Evolutionary conservation across 2,113 vertebrate genomes (phyloP), one percentile per base, ranked within the genome.

Genomic region (Myiopsitta monachus): DNA sequence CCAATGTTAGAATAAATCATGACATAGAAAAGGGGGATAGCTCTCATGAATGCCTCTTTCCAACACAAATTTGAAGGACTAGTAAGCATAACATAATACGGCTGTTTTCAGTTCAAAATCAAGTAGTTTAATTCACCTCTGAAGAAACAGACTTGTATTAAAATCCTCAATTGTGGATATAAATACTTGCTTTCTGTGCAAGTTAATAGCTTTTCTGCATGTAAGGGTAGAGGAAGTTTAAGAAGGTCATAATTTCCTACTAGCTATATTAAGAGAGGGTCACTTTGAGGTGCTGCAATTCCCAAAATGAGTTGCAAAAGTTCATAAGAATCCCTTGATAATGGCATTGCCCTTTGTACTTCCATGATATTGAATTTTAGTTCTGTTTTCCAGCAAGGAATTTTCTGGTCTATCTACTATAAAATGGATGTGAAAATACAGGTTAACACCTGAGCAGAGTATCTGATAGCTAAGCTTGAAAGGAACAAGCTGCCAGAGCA

Each of bases 151-250:
- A 49, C 18, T 14, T 81, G 8, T 63, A 55, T 74, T 85, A 86
- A 81, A 94, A 88, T 69, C 52, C 49, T 84, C 49, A 63, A 4
- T n/a, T 74, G 17, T 59, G 63, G 24, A 69, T 80, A 87, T 80
- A 88, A 93, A 92, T 81, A 64, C 31, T 81, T 90, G 31, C 18
- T 63, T 88, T 91, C 72, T 77, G 33, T 36, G 39, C 27, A 91
- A 85, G 24, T 90, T 86, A 94, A 94, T 92, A 76, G 75, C 43
- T 88, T 88, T 87, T 81, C 54, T 86, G 82, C 59, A 55, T 92
- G 54, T 55, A 93, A 90, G 19, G 18, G 8, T 28, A 86, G 28
- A 94, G 88, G 81, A 94, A 91, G 69, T 88, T 87, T 83, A 81
- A 85, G 69, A 84, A 94, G 64, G 72, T 93, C 83, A 75, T 49